phyloP scores from a whole-genome alignment of 2,113 vertebrate species.

The Siniperca knerii region DNA sequence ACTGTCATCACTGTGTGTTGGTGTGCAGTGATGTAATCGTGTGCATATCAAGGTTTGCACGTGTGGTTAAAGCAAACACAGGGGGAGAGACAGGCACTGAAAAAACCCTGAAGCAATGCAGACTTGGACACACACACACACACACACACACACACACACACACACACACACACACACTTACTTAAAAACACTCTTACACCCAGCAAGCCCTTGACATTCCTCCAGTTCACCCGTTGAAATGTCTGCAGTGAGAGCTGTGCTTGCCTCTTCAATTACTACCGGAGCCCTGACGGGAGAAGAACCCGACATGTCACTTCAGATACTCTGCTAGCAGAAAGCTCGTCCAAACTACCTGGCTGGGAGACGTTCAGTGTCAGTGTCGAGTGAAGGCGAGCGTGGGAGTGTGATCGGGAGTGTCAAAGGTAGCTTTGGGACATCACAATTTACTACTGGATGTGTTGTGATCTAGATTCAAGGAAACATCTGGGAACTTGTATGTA shows the following conservation, averaged over 20 bases:
- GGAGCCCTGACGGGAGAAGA: slow-evolving; percentile 49
- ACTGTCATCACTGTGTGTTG: background rate
- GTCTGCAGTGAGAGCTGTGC: slow-evolving; percentile 42
- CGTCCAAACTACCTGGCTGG: slow-evolving; percentile 24
- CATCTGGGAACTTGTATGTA: slow-evolving; percentile 32
- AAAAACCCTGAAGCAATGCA: background rate
- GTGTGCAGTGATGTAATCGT: background rate
- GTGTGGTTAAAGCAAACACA: background rate
- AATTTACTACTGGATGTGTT: slow-evolving; percentile 21
- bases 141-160: too few relatives aligned
- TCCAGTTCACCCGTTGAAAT: slow-evolving; percentile 53
- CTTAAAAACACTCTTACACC: slow-evolving; percentile 3
- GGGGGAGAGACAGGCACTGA: background rate
- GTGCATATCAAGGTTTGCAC: background rate
- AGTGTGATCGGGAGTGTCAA: slow-evolving; percentile 35
- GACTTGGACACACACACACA: background rate
- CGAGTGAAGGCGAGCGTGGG: background rate
- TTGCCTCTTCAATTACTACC: slow-evolving; percentile 54
- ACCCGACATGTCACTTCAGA: slow-evolving; percentile 51
- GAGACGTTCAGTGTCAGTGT: slow-evolving; percentile 28
- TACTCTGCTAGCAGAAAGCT: slow-evolving; percentile 29
- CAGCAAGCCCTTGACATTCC: slow-evolving; percentile 50
- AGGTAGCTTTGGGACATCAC: slow-evolving; percentile 31
- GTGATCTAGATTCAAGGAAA: slow-evolving; percentile 44
- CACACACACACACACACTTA: background rate